Conservation (phyloP, 1,140 invertebrate species). For the Heliconius hermathena region DNA sequence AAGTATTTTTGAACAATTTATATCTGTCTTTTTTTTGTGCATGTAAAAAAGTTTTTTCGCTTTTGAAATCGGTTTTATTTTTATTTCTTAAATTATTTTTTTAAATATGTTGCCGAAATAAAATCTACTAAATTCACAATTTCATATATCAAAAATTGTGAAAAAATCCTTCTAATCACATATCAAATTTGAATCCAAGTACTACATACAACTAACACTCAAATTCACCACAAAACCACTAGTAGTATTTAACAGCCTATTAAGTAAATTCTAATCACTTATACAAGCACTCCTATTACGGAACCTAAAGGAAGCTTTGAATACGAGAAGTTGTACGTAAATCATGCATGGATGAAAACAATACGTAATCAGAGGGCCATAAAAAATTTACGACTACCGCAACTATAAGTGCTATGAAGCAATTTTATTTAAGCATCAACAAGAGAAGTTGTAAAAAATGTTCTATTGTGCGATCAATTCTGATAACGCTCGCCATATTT, state of each 20-base stretch:
- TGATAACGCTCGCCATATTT: slow-evolving; percentile 1
- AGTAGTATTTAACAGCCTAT: background rate
- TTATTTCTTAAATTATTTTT: no score
- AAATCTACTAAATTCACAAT: no score
- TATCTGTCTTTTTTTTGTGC: no score
- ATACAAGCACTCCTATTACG: background rate
- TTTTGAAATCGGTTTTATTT: no score
- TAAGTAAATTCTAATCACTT: background rate
- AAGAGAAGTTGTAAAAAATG: slow-evolving; percentile 48
- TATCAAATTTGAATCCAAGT: no score
- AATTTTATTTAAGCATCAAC: slow-evolving; percentile 57
- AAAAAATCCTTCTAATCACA: no score
- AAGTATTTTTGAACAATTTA: no score
- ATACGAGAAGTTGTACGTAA: slow-evolving; percentile 26
- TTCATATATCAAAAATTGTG: no score
- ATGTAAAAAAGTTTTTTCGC: no score
- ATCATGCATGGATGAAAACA: slow-evolving; percentile 44
- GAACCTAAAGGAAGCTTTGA: background rate
- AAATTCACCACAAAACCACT: no score
- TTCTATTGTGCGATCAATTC: slow-evolving; percentile 27
- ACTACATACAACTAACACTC: no score
- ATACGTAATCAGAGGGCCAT: slow-evolving; percentile 52
- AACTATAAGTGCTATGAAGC: slow-evolving; percentile 55
- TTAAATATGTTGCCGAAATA: no score
- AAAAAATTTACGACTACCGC: slow-evolving; percentile 61